A percentile compares a stretch with the other conserved stretches of the same genome.
Conservation (phyloP, 37 sponge, comb jelly and placozoan genomes). For the Agelas oroides region DNA sequence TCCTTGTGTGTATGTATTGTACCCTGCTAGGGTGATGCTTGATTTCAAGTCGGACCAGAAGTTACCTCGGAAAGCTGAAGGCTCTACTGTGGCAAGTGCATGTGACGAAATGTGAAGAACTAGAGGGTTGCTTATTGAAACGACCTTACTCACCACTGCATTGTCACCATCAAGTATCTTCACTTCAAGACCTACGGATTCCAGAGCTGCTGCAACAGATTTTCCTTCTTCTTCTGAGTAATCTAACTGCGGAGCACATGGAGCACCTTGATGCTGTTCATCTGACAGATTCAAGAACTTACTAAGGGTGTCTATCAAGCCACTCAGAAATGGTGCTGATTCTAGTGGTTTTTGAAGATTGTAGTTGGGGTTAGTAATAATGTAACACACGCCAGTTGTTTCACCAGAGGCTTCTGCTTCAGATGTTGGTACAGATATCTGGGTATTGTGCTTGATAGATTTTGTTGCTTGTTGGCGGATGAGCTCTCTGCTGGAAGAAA, state of each 20-base stretch:
- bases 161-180: slow-evolving; percentile 9
- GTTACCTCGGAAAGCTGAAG: slow-evolving; percentile 28
- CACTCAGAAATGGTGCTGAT: not conserved
- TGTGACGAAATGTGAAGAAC: slow-evolving; percentile 28
- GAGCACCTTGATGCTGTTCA: not conserved
- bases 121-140: slow-evolving; percentile 8
- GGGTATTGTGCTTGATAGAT: not conserved
- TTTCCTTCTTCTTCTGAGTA: slow-evolving; percentile 17
- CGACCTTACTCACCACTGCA: not conserved
- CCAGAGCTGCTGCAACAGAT: not conserved
- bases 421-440: not conserved
- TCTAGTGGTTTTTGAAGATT: not conserved
- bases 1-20: slow-evolving; percentile 7
- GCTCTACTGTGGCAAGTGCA: not conserved
- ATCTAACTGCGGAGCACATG: not conserved
- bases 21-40: slow-evolving; percentile 31
- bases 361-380: slow-evolving; percentile 22
- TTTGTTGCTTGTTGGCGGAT: not conserved
- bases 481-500: slow-evolving; percentile 8
- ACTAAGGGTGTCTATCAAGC: not conserved
- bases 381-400: not conserved
- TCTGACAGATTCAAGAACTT: not conserved
- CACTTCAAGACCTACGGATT: not conserved
- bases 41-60: slow-evolving; percentile 32
- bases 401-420: not conserved